phyloP scores from a whole-genome alignment of 2,113 vertebrate species.

The Anhinga rufa region DNA sequence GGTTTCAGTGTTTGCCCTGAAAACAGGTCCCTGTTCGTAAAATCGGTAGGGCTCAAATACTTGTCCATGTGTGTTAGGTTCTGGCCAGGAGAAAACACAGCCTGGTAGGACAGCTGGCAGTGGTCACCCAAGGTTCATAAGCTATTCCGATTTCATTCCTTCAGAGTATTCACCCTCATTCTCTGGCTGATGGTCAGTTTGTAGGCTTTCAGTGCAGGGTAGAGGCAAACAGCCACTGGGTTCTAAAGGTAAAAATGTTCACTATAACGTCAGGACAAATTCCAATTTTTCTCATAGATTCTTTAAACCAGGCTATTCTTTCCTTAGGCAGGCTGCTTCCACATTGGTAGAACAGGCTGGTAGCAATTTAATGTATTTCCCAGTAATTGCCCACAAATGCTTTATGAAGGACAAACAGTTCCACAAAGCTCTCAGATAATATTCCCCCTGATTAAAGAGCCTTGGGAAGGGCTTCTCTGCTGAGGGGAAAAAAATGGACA shows the following conservation, averaged over 20 bases:
- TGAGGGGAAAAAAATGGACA: neutral
- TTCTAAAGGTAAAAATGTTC: neutral
- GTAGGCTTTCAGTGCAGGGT: neutral
- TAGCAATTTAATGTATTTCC: constrained; percentile 21
- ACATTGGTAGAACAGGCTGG: neutral
- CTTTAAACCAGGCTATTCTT: neutral
- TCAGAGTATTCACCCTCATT: neutral
- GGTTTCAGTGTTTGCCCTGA: neutral
- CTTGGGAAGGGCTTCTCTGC: neutral
- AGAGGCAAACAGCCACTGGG: neutral
- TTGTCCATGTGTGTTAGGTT: neutral
- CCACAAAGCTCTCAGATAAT: neutral
- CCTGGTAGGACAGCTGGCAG: neutral
- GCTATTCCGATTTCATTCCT: neutral
- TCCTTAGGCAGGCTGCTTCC: neutral
- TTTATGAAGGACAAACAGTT: constrained; percentile 21
- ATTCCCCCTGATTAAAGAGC: neutral
- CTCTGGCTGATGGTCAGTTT: neutral
- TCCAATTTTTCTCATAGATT: neutral
- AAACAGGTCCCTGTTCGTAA: neutral
- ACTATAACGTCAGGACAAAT: neutral
- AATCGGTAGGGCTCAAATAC: neutral
- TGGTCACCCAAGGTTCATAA: neutral
- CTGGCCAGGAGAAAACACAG: neutral
- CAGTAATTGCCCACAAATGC: neutral